Evolutionary conservation across 2,113 vertebrate species (phyloP).

Genomic region (Sapajus apella): DNA sequence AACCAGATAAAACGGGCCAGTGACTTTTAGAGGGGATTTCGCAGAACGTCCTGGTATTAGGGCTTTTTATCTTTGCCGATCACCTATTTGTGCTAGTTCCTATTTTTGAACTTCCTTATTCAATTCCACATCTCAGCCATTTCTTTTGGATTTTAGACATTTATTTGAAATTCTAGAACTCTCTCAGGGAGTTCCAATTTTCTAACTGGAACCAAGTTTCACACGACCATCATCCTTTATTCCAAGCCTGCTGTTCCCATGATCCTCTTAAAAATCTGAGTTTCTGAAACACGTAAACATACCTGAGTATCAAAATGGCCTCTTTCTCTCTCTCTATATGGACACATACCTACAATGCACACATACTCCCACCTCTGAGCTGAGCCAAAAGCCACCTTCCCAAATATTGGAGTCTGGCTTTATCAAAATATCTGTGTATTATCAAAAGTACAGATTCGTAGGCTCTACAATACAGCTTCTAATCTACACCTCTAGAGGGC

Average conservation of each 20-base stretch:
- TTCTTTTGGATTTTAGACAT: not conserved
- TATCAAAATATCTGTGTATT: not conserved
- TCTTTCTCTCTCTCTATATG: not conserved
- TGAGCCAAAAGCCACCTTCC: not conserved
- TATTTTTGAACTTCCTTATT: not conserved
- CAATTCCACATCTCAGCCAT: not conserved
- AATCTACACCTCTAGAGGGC: not conserved
- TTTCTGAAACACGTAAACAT: not conserved
- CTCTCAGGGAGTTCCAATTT: not conserved
- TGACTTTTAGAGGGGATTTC: not conserved
- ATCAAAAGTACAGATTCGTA: not conserved
- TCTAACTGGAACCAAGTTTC: not conserved
- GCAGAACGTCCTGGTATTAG: not conserved
- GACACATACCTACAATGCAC: not conserved
- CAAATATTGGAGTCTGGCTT: not conserved
- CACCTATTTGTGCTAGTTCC: not conserved
- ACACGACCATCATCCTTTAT: not conserved
- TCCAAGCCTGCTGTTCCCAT: not conserved
- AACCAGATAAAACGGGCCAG: not conserved
- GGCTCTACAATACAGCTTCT: not conserved
- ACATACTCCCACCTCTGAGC: not conserved
- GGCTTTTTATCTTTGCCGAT: not conserved
- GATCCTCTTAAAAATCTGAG: not conserved
- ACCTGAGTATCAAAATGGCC: not conserved
- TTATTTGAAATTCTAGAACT: not conserved